A percentile compares a stretch with the other conserved stretches of the same genome.
phyloP scores from a whole-genome alignment of 53 echinoderm and acorn worm species.

The Echinarachnius parma region DNA sequence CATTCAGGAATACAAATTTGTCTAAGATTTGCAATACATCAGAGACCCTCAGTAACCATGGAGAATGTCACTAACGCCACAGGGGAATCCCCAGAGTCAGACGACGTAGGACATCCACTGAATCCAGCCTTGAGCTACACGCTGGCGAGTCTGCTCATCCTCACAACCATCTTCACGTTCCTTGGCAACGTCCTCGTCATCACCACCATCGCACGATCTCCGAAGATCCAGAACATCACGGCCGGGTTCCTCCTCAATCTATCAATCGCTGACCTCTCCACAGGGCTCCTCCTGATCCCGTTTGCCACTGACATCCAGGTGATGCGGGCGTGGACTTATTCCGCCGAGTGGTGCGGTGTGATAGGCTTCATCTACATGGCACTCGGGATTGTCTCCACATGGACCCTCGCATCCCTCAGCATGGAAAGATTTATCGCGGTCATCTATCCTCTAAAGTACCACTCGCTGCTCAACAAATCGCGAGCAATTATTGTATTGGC shows the following conservation, averaged over 20 bases:
- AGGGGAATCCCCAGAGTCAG: neutral
- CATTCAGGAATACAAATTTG: no score
- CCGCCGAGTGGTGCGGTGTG: slow-evolving; percentile 44
- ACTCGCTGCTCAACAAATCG: slow-evolving; percentile 61
- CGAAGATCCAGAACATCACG: slow-evolving; percentile 87
- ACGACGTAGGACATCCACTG: neutral
- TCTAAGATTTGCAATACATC: no score
- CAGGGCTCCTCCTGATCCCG: slow-evolving; percentile 66
- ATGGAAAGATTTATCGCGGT: slow-evolving; percentile 82
- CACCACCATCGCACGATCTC: slow-evolving; percentile 57
- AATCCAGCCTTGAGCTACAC: slow-evolving; percentile 33
- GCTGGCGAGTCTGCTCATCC: slow-evolving; percentile 35
- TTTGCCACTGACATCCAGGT: slow-evolving; percentile 58
- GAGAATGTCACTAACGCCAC: slow-evolving; percentile 16
- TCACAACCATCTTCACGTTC: slow-evolving; percentile 61
- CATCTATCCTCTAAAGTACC: slow-evolving; percentile 80
- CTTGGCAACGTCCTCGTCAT: slow-evolving; percentile 76
- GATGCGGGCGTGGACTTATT: slow-evolving; percentile 38
- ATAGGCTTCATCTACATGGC: slow-evolving; percentile 64
- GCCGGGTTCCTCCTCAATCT: slow-evolving; percentile 78
- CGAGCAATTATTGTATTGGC: slow-evolving; percentile 36
- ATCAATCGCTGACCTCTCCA: slow-evolving; percentile 63
- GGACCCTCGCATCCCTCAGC: slow-evolving; percentile 75
- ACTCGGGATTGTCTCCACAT: slow-evolving; percentile 68
- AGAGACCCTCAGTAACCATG: no score